Evolutionary conservation across 2,888 invertebrate genomes (phyloP).

Genomic region (Capitulum mitella): DNA sequence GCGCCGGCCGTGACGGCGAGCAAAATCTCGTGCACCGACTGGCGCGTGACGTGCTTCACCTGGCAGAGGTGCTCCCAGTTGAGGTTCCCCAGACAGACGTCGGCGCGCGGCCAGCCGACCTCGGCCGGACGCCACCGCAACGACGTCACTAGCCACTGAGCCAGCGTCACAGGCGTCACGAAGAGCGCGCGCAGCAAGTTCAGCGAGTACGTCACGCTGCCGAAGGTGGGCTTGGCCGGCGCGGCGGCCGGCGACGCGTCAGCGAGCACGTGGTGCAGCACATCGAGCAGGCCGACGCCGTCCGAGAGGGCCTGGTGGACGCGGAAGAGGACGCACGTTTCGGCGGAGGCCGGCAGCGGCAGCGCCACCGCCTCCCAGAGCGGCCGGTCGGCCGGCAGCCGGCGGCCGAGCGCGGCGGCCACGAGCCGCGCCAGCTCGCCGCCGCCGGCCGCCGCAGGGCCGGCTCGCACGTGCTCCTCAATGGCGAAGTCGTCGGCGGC

Average conservation of each 20-base stretch:
- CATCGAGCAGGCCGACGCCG: conserved; percentile 48
- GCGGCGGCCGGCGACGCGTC: neutral
- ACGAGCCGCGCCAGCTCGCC: conserved; percentile 43
- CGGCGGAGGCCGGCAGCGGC: conserved; percentile 37
- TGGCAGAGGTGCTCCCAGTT: conserved; percentile 37
- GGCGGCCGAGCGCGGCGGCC: conserved; percentile 44
- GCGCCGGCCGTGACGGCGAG: conserved; percentile 46
- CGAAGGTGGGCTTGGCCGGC: conserved; percentile 43
- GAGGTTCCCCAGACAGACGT: neutral
- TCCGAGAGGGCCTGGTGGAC: conserved; percentile 51
- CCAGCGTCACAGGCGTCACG: conserved; percentile 48
- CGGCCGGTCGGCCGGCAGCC: conserved; percentile 45
- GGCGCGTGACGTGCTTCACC: conserved; percentile 51
- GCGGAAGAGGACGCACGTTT: conserved; percentile 45
- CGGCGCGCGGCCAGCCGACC: conserved; percentile 38
- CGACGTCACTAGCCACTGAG: conserved; percentile 43
- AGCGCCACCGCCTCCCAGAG: conserved; percentile 52
- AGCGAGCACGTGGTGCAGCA: conserved; percentile 38
- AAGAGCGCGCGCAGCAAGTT: conserved; percentile 47
- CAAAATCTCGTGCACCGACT: conserved; percentile 50
- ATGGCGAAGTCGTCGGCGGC: conserved; percentile 48
- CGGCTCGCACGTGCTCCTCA: conserved; percentile 48
- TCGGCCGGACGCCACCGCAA: neutral
- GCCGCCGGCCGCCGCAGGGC: conserved; percentile 42
- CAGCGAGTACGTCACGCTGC: conserved; percentile 44